These are phyloP conservation scores for Athalia circularis DNA, from an alignment of 2,888 invertebrate species.

Conservation along the genomic window DNA sequence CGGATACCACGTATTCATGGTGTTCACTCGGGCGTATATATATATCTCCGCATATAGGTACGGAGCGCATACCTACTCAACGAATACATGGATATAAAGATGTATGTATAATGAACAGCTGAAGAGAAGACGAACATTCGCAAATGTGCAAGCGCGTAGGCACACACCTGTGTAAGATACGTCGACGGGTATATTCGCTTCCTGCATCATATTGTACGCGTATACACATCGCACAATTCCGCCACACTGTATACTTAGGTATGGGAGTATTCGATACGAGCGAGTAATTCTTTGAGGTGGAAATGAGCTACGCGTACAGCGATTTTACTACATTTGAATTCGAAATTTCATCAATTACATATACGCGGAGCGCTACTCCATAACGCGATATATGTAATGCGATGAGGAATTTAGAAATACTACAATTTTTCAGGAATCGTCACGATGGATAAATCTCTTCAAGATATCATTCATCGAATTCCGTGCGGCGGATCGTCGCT, in stretches of 20 bases:
- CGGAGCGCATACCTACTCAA: neutral
- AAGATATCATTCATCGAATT: too few relatives aligned
- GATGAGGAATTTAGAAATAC: too few relatives aligned
- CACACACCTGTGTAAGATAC: too few relatives aligned
- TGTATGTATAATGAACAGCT: neutral
- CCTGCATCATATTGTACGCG: neutral
- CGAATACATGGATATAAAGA: neutral
- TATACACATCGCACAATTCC: neutral
- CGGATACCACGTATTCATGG: slow-evolving; percentile 48
- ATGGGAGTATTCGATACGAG: too few relatives aligned
- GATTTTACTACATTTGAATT: neutral
- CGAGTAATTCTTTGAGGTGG: neutral
- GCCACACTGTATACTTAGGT: neutral
- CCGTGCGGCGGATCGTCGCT: too few relatives aligned
- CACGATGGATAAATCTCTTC: too few relatives aligned
- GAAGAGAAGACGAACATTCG: slow-evolving; percentile 1
- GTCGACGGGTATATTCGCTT: slow-evolving; percentile 8
- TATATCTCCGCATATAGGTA: slow-evolving; percentile 43
- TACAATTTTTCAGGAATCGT: too few relatives aligned
- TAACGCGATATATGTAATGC: too few relatives aligned
- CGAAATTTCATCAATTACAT: slow-evolving; percentile 24
- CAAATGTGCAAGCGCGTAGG: slow-evolving; percentile 27
- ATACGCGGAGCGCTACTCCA: neutral
- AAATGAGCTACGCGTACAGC: neutral
- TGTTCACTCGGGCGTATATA: slow-evolving; percentile 44